These are phyloP conservation scores for Troides aeacus DNA, from an alignment of 2,888 invertebrate genomes.

Conservation along the genomic window DNA sequence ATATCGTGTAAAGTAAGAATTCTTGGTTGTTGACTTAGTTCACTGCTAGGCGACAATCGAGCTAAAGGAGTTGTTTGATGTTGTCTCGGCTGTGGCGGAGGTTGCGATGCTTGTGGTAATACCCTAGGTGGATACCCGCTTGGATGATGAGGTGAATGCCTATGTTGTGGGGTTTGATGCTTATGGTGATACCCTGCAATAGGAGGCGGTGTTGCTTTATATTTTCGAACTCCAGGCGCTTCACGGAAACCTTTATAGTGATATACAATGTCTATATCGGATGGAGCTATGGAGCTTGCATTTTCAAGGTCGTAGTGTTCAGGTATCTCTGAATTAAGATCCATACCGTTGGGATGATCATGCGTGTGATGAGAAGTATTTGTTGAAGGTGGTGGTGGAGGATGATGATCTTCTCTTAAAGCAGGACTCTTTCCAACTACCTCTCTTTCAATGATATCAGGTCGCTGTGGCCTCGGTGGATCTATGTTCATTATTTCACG, in stretches of 20 bases:
- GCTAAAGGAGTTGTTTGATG: conserved; percentile 95
- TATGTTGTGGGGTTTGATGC: conserved; percentile 86
- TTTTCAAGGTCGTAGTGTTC: conserved; percentile 98
- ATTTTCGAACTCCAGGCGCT: conserved; percentile 89
- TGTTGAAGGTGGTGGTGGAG: conserved; percentile 87
- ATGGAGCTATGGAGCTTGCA: conserved; percentile 97
- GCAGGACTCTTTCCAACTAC: conserved; percentile 91
- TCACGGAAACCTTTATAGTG: conserved; percentile 97
- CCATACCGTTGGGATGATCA: conserved; percentile 86
- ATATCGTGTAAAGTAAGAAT: conserved; percentile 96
- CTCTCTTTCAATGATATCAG: conserved; percentile 96
- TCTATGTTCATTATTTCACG: conserved; percentile 87
- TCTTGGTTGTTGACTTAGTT: conserved; percentile 94
- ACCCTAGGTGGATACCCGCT: conserved; percentile 87
- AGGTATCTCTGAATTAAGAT: conserved; percentile 88
- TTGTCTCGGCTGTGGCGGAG: conserved; percentile 84
- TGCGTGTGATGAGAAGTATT: conserved; percentile 85
- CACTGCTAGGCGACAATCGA: conserved; percentile 93
- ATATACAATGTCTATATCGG: conserved; percentile 97
- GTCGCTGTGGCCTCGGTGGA: conserved; percentile 89
- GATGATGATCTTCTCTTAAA: conserved; percentile 88
- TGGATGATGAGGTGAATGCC: conserved; percentile 88
- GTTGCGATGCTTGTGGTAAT: conserved; percentile 85
- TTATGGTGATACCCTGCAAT: conserved; percentile 88
- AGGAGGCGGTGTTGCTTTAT: conserved; percentile 92